These are phyloP conservation scores for Wiebesia pumilae DNA, from an alignment of 1,140 invertebrate genomes.

Conservation along the genomic window DNA sequence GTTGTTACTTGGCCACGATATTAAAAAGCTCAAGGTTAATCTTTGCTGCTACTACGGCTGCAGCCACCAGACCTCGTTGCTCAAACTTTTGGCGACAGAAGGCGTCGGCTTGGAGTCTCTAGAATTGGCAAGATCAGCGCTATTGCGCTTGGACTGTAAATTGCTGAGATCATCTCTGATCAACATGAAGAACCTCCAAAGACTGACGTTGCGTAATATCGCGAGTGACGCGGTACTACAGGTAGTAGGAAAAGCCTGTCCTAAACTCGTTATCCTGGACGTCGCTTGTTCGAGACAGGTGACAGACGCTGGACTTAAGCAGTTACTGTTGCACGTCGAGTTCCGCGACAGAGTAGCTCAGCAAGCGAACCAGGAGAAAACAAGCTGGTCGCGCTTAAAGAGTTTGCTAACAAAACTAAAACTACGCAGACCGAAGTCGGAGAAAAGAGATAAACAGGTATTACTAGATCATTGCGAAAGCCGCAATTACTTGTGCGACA, in stretches of 20 bases:
- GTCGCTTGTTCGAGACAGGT: conserved; percentile 75
- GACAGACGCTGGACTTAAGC: conserved; percentile 71
- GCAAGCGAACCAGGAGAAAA: conserved; percentile 51
- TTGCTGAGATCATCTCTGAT: conserved; percentile 69
- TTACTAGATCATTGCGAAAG: conserved; percentile 72
- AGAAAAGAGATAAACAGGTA: conserved; percentile 64
- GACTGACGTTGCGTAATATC: conserved; percentile 72
- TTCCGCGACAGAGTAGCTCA: conserved; percentile 65
- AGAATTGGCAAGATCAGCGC: conserved; percentile 70
- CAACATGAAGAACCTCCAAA: conserved; percentile 68
- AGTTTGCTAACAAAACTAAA: conserved; percentile 63
- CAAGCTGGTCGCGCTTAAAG: conserved; percentile 68
- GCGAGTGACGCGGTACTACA: conserved; percentile 72
- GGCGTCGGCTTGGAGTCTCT: conserved; percentile 70
- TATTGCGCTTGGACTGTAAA: conserved; percentile 72
- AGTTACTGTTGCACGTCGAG: conserved; percentile 72
- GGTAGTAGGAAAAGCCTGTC: conserved; percentile 71
- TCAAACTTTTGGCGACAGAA: conserved; percentile 70
- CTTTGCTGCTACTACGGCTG: conserved; percentile 76
- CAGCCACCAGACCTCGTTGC: conserved; percentile 73
- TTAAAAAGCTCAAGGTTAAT: conserved; percentile 71
- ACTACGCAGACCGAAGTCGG: conserved; percentile 56
- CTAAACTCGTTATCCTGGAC: conserved; percentile 70
- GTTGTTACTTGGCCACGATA: conserved; percentile 71
- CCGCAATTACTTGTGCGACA: conserved; percentile 70